Base-by-base conservation (phyloP, 2,888 invertebrate species). In the Congeria kusceri region DNA sequence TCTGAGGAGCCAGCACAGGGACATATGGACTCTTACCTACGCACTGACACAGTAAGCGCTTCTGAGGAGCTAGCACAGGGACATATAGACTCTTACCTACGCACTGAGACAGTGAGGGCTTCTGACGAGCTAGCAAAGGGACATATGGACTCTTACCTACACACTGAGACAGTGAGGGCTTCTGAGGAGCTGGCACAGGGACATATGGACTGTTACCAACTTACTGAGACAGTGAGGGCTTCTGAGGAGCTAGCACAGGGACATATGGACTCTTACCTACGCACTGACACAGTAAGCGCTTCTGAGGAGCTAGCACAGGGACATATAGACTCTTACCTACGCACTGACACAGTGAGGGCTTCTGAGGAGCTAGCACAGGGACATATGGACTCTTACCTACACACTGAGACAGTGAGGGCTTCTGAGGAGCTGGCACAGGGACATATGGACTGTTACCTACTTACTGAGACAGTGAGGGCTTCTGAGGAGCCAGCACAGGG, bases 1-100 rank as follows among this genome's bases (percentile, higher is more conserved):
- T 99, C 99, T 86, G 98, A 97, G 86, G 98, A 98, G 89, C 98
- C 98, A 58, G 99, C 99, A 94, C 98, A 99, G 0, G 99, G 99
- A 93, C 99, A 99, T 80, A 99, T 97, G 59, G 98, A 98, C 93
- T 99, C 89, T 86, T 91, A 95, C 95, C 98, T 96, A 77, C 99
- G 95, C 15, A 99, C 96, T 62, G 98, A 98, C 44, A 99, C 98
- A 0, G 99, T 99, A 84, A 99, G 95, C 0, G 98, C 98, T 94
- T 99, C 99, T 86, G 98, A 97, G 86, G 98, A 98, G 89, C 98
- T 98, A 58, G 99, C 99, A 94, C 98, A 99, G 0, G 99, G 99
- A 93, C 99, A 99, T 80, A 99, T 97, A 59, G 98, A 98, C 93
- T 99, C 99, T 18, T 91, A 95, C 95, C 98, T 96, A 77, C 99